Evolutionary conservation across 64 coral and sea anemone genomes (phyloP).

Genomic region (Cladopsammia gracilis): DNA sequence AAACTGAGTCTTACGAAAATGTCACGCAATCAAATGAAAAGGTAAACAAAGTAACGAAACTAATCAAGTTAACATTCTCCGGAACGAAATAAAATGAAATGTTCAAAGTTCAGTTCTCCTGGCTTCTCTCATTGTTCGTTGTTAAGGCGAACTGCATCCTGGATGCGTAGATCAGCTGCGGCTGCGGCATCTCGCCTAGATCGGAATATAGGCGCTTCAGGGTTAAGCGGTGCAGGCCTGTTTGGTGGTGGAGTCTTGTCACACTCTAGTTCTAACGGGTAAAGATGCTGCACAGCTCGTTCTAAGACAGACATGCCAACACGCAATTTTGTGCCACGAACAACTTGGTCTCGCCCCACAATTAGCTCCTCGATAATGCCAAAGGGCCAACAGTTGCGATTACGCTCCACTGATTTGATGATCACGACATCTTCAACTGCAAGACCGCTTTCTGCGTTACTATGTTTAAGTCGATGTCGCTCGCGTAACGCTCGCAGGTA

Average conservation of each 20-base stretch:
- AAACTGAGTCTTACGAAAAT: background rate
- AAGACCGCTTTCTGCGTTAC: too few relatives aligned
- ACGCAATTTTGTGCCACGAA: background rate
- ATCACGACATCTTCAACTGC: background rate
- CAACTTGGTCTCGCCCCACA: background rate
- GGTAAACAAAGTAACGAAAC: background rate
- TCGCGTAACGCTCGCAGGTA: too few relatives aligned
- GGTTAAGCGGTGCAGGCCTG: too few relatives aligned
- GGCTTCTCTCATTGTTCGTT: too few relatives aligned
- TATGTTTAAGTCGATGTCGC: too few relatives aligned
- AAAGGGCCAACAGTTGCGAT: background rate
- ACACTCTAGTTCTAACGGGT: background rate
- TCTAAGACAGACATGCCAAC: background rate
- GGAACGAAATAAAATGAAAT: background rate
- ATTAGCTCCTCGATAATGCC: background rate
- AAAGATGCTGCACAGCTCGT: background rate
- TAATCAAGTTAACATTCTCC: background rate
- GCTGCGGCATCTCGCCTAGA: background rate
- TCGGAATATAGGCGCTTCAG: background rate
- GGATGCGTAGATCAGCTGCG: background rate
- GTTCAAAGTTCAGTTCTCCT: constrained; percentile 18
- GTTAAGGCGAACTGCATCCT: background rate
- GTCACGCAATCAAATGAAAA: too few relatives aligned
- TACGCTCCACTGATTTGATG: too few relatives aligned
- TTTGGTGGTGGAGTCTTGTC: too few relatives aligned